A percentile compares a stretch with the other conserved stretches of the same genome.
Evolutionary conservation across 2,797 vertebrate species (phyloP).

Genomic region (Sphenopsis melanotis): DNA sequence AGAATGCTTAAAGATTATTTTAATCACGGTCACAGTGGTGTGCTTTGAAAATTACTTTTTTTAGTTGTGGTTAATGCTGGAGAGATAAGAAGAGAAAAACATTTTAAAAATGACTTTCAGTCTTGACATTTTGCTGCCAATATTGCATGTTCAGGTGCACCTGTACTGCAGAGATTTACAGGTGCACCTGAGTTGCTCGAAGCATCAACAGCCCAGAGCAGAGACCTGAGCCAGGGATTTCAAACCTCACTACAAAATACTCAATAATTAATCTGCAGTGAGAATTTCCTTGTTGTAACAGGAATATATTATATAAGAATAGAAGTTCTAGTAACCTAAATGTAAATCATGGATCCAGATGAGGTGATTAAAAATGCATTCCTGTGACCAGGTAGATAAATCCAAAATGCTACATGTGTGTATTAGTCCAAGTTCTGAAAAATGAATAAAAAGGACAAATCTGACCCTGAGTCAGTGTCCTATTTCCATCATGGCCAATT

Average conservation of each 20-base stretch:
- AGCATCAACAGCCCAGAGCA: neutral
- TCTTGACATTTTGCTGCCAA: neutral
- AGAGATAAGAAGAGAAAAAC: neutral
- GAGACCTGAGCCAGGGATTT: neutral
- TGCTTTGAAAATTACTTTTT: neutral
- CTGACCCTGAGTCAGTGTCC: neutral
- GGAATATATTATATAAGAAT: neutral
- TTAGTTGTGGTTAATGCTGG: neutral
- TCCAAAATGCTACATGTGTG: neutral
- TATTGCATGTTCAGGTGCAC: neutral
- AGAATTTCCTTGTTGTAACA: neutral
- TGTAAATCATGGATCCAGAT: neutral
- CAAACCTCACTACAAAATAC: neutral
- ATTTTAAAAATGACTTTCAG: neutral
- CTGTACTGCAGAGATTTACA: neutral
- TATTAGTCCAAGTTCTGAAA: neutral
- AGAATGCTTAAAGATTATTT: neutral
- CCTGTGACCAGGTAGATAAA: neutral
- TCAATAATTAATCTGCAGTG: neutral
- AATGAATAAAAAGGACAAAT: neutral
- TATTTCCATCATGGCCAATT: neutral
- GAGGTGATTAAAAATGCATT: neutral
- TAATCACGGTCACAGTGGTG: neutral
- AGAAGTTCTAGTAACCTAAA: neutral
- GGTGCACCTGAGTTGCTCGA: neutral